Conservation (phyloP, 2,797 vertebrate genomes). For the Ceryle rudis region DNA sequence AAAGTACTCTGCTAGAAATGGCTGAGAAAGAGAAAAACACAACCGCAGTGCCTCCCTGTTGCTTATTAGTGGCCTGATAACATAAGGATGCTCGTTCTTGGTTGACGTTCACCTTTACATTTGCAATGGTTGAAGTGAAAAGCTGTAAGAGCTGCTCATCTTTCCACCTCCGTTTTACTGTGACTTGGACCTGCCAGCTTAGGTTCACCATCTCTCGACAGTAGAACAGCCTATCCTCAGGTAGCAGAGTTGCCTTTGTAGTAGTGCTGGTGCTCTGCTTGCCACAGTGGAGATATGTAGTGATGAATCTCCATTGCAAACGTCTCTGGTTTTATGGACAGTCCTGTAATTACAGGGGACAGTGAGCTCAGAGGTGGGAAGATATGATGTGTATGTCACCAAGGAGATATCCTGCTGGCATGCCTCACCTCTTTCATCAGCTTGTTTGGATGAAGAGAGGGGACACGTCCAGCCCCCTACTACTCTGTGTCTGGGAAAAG, state of each 20-base stretch:
- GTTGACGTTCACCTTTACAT: not conserved
- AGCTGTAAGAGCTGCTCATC: not conserved
- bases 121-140: not conserved
- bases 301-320: not conserved
- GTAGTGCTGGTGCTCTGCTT: not conserved
- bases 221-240: not conserved
- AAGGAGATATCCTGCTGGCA: not conserved
- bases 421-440: not conserved
- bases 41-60: not conserved
- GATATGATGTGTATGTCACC: not conserved
- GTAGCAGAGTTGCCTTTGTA: not conserved
- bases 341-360: not conserved
- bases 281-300: accelerated
- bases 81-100: not conserved
- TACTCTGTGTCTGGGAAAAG: no score
- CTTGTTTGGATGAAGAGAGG: not conserved
- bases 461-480: not conserved
- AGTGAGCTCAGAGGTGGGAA: accelerated
- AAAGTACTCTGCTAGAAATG: not conserved
- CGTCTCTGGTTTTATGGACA: not conserved
- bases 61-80: not conserved
- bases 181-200: not conserved
- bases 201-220: not conserved
- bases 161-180: not conserved
- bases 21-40: not conserved